phyloP scores from a whole-genome alignment of 2,888 invertebrate species.

The Andrena bicolor region DNA sequence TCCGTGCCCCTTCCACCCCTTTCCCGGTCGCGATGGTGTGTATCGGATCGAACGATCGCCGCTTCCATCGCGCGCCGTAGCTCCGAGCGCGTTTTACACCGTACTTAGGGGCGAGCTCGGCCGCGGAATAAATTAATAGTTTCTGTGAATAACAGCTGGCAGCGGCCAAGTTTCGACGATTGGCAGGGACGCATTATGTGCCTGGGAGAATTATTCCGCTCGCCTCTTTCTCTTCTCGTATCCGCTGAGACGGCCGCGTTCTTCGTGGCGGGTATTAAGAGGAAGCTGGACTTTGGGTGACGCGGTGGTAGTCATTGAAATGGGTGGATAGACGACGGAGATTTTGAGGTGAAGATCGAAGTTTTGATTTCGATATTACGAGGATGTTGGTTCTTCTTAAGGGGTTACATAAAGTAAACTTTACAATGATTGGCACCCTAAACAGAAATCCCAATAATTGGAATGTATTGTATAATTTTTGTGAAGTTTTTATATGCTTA shows the following conservation, averaged over 20 bases:
- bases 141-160: slow-evolving; percentile 76
- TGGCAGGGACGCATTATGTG: slow-evolving; percentile 67
- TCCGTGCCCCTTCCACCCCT: background rate
- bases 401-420: no score
- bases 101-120: slow-evolving; percentile 81
- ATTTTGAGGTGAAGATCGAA: no score
- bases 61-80: slow-evolving; percentile 76
- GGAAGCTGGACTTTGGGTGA: background rate
- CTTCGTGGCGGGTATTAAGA: background rate
- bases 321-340: no score
- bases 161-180: slow-evolving; percentile 72
- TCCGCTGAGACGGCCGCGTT: background rate
- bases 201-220: slow-evolving; percentile 30
- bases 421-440: no score
- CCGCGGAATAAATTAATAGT: slow-evolving; percentile 83
- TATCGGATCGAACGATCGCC: slow-evolving; percentile 78
- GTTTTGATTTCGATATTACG: no score
- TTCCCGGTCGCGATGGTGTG: slow-evolving; percentile 36
- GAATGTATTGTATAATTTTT: no score
- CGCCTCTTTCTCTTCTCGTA: background rate
- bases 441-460: no score
- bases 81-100: slow-evolving; percentile 81
- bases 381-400: no score
- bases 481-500: no score
- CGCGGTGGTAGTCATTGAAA: no score